phyloP scores from a whole-genome alignment of 1,140 invertebrate genomes.

The Bombus turneri region DNA sequence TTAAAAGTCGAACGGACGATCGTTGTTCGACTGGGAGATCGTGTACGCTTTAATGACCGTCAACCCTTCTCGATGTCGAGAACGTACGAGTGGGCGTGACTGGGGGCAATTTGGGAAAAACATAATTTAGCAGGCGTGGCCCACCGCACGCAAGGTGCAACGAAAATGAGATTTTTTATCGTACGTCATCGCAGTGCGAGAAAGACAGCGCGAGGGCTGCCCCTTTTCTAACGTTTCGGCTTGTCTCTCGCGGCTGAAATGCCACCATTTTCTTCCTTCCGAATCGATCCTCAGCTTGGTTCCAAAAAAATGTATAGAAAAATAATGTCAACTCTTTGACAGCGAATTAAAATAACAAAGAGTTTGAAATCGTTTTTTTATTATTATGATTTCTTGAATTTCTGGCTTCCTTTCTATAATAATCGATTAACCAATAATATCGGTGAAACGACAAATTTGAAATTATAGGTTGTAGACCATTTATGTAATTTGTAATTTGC shows the following conservation, averaged over 20 bases:
- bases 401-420: fast-evolving
- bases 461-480: no score
- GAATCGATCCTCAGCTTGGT: neutral
- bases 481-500: no score
- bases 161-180: slow-evolving; percentile 81
- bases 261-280: neutral
- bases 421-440: neutral
- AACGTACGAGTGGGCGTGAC: slow-evolving; percentile 73
- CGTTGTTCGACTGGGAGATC: slow-evolving; percentile 35
- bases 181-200: slow-evolving; percentile 69
- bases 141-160: slow-evolving; percentile 77
- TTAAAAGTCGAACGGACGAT: slow-evolving; percentile 55
- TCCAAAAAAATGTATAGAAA: neutral
- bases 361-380: neutral
- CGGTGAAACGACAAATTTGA: no score
- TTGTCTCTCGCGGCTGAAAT: neutral
- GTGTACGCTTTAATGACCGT: slow-evolving; percentile 61
- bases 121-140: slow-evolving; percentile 76
- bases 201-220: neutral
- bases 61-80: slow-evolving; percentile 66
- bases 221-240: neutral
- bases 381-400: neutral
- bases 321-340: neutral
- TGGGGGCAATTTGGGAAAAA: slow-evolving; percentile 76
- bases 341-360: neutral